A percentile compares a stretch with the other conserved stretches of the same genome.
These are phyloP conservation scores for Rhagonycha fulva DNA, from an alignment of 2,888 invertebrate species.

Conservation along the genomic window DNA sequence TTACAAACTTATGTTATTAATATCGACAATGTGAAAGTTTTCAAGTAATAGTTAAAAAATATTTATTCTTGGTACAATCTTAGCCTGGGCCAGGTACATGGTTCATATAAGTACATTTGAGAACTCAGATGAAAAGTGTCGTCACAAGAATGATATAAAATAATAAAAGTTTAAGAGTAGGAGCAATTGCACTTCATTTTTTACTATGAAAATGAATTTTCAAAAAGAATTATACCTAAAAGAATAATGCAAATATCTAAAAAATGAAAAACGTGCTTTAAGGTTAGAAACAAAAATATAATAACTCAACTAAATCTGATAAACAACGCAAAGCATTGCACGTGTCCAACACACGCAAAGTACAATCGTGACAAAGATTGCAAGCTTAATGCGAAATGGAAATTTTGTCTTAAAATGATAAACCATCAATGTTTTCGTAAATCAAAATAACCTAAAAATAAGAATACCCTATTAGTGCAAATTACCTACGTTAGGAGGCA, in stretches of 20 bases:
- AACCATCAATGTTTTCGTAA: not conserved
- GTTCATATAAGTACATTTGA: too few relatives aligned
- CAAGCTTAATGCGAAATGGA: not conserved
- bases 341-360: slow-evolving; percentile 30
- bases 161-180: too few relatives aligned
- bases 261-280: not conserved
- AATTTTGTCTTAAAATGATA: not conserved
- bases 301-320: slow-evolving; percentile 22
- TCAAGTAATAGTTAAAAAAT: too few relatives aligned
- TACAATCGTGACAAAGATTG: slow-evolving; percentile 22
- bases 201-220: too few relatives aligned
- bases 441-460: not conserved
- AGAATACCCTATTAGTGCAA: not conserved
- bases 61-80: too few relatives aligned
- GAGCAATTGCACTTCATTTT: too few relatives aligned
- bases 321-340: slow-evolving; percentile 16
- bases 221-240: not conserved
- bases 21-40: too few relatives aligned
- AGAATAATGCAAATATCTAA: not conserved
- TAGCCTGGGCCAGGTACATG: too few relatives aligned
- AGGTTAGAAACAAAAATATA: not conserved
- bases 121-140: too few relatives aligned
- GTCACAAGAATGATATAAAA: too few relatives aligned
- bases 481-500: not conserved
- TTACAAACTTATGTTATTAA: too few relatives aligned